phyloP scores from a whole-genome alignment of 2,797 vertebrate species.

The Melanogrammus aeglefinus region DNA sequence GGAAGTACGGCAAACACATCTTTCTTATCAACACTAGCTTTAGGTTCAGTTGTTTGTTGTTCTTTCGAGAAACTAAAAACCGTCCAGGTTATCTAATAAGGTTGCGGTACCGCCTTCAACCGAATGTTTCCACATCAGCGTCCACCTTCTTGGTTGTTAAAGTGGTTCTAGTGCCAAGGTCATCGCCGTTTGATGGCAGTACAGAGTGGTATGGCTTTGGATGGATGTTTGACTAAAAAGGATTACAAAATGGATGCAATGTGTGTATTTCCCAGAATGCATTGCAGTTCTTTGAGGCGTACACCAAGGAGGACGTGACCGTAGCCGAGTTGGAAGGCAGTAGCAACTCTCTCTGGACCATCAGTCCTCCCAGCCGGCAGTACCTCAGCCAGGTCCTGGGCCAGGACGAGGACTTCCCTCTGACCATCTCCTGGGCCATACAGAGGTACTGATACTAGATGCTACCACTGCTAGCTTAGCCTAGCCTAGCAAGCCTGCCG shows the following conservation, averaged over 20 bases:
- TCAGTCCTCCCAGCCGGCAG: slow-evolving; percentile 89
- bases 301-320: slow-evolving; percentile 85
- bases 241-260: background rate
- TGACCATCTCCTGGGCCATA: slow-evolving; percentile 89
- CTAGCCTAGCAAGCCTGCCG: too few species aligned
- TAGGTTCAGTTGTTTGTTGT: too few species aligned
- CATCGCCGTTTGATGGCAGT: too few species aligned
- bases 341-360: slow-evolving; percentile 95
- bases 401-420: slow-evolving; percentile 79
- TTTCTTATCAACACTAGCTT: too few species aligned
- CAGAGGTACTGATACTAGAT: slow-evolving; percentile 75
- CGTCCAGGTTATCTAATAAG: too few species aligned
- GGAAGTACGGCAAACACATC: too few species aligned
- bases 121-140: too few species aligned
- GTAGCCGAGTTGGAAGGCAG: slow-evolving; percentile 89
- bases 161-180: too few species aligned
- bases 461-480: too few species aligned
- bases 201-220: background rate
- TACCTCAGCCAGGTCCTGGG: slow-evolving; percentile 84
- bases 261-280: slow-evolving; percentile 75
- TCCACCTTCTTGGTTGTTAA: too few species aligned
- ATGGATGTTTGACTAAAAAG: background rate
- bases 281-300: slow-evolving; percentile 91
- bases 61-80: too few species aligned
- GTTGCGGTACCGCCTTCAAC: too few species aligned